Evolutionary conservation across 2,797 vertebrate genomes (phyloP).

Genomic region (Channa striata): DNA sequence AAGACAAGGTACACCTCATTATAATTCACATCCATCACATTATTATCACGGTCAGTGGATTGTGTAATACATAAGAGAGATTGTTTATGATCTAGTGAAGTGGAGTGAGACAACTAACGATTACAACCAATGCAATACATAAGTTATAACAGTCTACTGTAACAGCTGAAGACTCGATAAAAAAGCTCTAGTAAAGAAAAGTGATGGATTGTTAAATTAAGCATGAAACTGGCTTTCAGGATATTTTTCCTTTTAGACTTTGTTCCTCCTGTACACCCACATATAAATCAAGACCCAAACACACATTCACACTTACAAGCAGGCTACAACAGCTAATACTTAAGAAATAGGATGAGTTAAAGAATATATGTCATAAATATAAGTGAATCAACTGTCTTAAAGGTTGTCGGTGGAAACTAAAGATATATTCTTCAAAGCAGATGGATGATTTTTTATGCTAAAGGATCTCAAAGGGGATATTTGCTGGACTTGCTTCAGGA

Average conservation of each 20-base stretch:
- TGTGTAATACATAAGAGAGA: constrained; percentile 16
- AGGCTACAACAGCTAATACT: constrained; percentile 3
- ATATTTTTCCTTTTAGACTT: constrained; percentile 13
- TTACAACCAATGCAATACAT: constrained; percentile 1
- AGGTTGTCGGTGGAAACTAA: neutral
- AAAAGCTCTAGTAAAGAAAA: constrained; percentile 25
- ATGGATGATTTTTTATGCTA: too few relatives aligned
- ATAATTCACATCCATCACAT: constrained; percentile 45
- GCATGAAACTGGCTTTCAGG: constrained; percentile 21
- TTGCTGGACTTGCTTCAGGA: too few relatives aligned
- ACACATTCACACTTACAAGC: neutral
- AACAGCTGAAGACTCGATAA: constrained; percentile 3
- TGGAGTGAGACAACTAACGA: constrained; percentile 3
- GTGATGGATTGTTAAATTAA: constrained; percentile 27
- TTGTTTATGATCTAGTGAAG: constrained; percentile 19
- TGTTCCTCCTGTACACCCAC: constrained; percentile 5
- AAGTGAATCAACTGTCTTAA: neutral
- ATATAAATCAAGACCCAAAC: constrained; percentile 4
- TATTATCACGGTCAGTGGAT: constrained; percentile 43
- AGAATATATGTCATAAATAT: neutral
- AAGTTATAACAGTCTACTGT: too few relatives aligned
- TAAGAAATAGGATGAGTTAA: too few relatives aligned
- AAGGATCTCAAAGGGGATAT: too few relatives aligned
- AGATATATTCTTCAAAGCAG: too few relatives aligned
- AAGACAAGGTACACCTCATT: constrained; percentile 56